Evolutionary conservation across 2,113 vertebrate genomes (phyloP).

Genomic region (Alethe castanea): DNA sequence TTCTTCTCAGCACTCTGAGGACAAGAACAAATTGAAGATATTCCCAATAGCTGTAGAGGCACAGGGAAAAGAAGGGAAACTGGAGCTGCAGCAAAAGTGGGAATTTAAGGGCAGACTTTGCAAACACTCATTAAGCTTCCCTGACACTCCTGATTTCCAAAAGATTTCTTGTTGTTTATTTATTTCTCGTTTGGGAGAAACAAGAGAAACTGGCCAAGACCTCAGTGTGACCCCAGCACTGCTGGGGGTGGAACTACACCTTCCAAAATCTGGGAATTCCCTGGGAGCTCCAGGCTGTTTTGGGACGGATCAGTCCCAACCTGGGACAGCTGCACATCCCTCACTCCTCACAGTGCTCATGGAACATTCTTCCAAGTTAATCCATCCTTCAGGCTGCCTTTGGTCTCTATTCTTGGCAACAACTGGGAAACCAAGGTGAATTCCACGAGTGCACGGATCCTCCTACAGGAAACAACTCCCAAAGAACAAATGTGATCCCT

Average conservation of each 20-base stretch:
- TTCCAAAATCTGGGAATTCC: not conserved
- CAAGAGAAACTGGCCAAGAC: not conserved
- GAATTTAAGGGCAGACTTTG: not conserved
- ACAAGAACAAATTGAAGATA: not conserved
- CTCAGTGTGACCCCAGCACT: not conserved
- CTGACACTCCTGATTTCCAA: not conserved
- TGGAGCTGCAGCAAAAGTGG: not conserved
- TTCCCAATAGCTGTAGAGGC: not conserved
- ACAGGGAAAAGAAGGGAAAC: not conserved
- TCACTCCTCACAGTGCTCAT: not conserved
- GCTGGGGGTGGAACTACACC: not conserved
- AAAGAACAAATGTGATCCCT: not conserved
- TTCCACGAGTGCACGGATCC: fast-evolving
- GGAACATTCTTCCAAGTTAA: not conserved
- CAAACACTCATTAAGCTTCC: not conserved
- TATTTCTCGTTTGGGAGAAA: not conserved
- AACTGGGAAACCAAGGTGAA: not conserved
- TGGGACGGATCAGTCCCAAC: not conserved
- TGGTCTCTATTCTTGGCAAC: not conserved
- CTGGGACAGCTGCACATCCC: not conserved
- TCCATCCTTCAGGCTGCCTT: not conserved
- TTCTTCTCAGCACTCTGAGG: not conserved
- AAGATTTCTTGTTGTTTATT: not conserved
- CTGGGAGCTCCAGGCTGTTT: not conserved
- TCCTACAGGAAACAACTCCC: not conserved